Conservation (phyloP, 2,797 vertebrate genomes). For the Darevskia nairensis region DNA sequence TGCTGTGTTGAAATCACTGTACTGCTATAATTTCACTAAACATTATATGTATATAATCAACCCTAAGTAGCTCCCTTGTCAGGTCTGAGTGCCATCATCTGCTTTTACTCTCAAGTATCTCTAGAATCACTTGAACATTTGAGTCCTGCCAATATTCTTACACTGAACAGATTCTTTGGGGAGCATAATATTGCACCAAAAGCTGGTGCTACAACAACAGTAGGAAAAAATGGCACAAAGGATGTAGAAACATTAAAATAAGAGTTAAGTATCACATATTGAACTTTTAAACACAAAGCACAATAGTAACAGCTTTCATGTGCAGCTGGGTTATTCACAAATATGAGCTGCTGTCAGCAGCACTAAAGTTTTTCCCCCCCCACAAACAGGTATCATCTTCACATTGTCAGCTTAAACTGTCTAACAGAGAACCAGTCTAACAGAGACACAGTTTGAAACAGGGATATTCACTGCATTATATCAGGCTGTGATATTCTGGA, state of each 20-base stretch:
- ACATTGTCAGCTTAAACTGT: neutral
- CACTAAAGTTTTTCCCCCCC: neutral
- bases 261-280: neutral
- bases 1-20: conserved; percentile 63
- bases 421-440: neutral
- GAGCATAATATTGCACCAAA: neutral
- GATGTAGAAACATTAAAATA: too few species aligned
- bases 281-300: neutral
- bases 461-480: neutral
- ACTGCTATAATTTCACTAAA: conserved; percentile 63
- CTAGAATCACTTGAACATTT: neutral
- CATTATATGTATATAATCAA: conserved; percentile 54
- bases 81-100: conserved; percentile 39
- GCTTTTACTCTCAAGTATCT: neutral
- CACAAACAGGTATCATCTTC: neutral
- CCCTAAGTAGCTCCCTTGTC: conserved; percentile 46
- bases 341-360: neutral
- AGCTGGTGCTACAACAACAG: too few species aligned
- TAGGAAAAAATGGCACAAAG: too few species aligned
- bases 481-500: neutral
- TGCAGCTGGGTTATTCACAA: neutral
- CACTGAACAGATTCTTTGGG: neutral
- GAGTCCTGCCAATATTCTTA: neutral
- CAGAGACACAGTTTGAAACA: neutral
- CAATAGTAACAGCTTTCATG: too few species aligned